These are phyloP conservation scores for Macrobrachium nipponense DNA, from an alignment of 1,140 invertebrate species.

Conservation along the genomic window DNA sequence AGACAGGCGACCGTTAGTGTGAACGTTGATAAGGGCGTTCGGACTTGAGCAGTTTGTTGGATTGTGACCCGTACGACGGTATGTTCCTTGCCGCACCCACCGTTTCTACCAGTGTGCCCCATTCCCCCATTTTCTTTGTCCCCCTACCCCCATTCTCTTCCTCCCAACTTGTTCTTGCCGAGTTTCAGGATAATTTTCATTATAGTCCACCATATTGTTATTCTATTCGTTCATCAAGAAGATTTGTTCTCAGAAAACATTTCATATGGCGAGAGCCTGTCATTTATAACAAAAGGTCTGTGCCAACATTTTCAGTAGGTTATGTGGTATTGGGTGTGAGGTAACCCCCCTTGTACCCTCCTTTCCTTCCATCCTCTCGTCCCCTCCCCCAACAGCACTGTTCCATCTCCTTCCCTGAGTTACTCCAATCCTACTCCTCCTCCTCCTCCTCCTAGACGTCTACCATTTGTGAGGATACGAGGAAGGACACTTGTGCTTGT, in stretches of 20 bases:
- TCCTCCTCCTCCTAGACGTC: neutral
- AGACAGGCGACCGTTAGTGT: constrained; percentile 13
- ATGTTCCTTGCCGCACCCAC: constrained; percentile 5
- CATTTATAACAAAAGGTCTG: too few species aligned
- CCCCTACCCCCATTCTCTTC: neutral
- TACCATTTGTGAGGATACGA: too few species aligned
- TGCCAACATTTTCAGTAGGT: too few species aligned
- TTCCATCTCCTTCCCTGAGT: neutral
- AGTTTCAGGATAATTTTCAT: too few species aligned
- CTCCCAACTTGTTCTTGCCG: neutral
- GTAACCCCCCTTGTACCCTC: neutral
- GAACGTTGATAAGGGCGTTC: constrained; percentile 2
- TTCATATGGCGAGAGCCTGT: too few species aligned
- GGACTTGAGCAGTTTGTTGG: neutral
- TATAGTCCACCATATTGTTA: too few species aligned
- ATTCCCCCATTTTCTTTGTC: neutral
- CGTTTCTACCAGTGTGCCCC: neutral
- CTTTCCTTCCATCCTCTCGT: neutral
- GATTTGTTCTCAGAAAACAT: too few species aligned
- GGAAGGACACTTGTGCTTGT: too few species aligned
- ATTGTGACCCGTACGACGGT: constrained; percentile 6
- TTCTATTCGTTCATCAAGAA: too few species aligned
- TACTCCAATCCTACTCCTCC: neutral
- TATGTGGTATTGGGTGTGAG: too few species aligned
- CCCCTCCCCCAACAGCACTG: neutral